A percentile compares a stretch with the other conserved stretches of the same genome.
Conservation (phyloP, 2,797 vertebrate species). For the Chaunax sp. region DNA sequence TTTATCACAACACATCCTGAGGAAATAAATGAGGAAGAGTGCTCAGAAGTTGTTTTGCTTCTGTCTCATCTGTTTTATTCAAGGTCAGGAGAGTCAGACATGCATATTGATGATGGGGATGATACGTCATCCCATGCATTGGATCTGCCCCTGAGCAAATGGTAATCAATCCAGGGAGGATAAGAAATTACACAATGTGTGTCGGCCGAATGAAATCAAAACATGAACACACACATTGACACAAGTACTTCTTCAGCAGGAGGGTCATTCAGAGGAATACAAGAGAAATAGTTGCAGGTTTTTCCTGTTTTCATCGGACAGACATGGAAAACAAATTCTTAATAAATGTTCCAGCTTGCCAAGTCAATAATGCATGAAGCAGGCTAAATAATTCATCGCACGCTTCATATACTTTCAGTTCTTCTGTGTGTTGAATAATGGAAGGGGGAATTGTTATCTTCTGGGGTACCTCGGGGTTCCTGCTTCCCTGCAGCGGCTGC, state of each 20-base stretch:
- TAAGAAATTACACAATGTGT: conserved; percentile 52
- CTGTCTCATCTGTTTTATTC: conserved; percentile 37
- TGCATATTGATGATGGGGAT: conserved; percentile 55
- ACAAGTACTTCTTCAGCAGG: not conserved
- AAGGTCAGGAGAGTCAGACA: conserved; percentile 52
- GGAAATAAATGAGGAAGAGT: conserved; percentile 35
- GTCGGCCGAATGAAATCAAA: conserved; percentile 35
- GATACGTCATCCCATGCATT: conserved; percentile 10
- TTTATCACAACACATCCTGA: conserved; percentile 38
- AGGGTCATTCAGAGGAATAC: conserved; percentile 28
- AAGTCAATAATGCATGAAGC: conserved; percentile 67
- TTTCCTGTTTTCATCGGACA: conserved; percentile 39
- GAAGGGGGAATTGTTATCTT: conserved; percentile 56
- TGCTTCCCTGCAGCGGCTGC: conserved; percentile 24
- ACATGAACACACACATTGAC: not conserved
- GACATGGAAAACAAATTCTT: conserved; percentile 58
- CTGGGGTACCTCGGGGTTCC: conserved; percentile 26
- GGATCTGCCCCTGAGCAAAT: conserved; percentile 44
- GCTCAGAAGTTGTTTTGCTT: conserved; percentile 47
- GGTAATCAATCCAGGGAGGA: conserved; percentile 42
- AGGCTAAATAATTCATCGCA: conserved; percentile 74
- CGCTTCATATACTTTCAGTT: conserved; percentile 60
- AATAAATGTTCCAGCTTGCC: conserved; percentile 56
- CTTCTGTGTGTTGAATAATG: conserved; percentile 69
- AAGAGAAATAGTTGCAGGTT: conserved; percentile 19